Evolutionary conservation across 2,113 vertebrate species (phyloP).

Genomic region (Turdus rufiventris): DNA sequence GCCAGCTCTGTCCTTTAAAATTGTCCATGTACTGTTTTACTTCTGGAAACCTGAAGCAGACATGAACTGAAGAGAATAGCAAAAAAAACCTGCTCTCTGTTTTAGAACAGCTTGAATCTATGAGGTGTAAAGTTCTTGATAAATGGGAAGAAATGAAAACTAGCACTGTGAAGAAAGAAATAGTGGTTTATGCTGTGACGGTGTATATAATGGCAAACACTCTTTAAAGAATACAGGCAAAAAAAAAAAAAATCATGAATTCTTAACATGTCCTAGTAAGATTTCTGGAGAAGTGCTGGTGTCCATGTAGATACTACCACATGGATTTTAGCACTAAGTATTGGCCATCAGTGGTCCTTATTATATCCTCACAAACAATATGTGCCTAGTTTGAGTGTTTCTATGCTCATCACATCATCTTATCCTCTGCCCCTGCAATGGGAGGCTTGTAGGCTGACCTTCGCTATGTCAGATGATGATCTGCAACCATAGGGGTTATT

Average conservation of each 20-base stretch:
- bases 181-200: slow-evolving; percentile 26
- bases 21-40: not conserved
- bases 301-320: not conserved
- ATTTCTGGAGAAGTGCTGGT: not conserved
- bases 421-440: not conserved
- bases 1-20: not conserved
- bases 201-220: slow-evolving; percentile 17
- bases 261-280: not conserved
- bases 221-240: slow-evolving; percentile 65
- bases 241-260: not conserved
- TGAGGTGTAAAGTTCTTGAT: slow-evolving; percentile 64
- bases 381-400: accelerated
- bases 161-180: slow-evolving; percentile 68
- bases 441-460: not conserved
- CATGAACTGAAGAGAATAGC: not conserved
- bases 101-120: slow-evolving; percentile 45
- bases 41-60: slow-evolving; percentile 29
- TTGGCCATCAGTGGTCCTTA: not conserved
- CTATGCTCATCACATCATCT: not conserved
- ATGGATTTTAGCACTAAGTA: not conserved
- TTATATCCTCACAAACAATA: not conserved
- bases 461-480: not conserved
- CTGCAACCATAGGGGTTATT: not conserved
- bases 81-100: not conserved
- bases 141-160: slow-evolving; percentile 65